phyloP scores from a whole-genome alignment of 2,797 vertebrate genomes.

The Chrosomus eos region DNA sequence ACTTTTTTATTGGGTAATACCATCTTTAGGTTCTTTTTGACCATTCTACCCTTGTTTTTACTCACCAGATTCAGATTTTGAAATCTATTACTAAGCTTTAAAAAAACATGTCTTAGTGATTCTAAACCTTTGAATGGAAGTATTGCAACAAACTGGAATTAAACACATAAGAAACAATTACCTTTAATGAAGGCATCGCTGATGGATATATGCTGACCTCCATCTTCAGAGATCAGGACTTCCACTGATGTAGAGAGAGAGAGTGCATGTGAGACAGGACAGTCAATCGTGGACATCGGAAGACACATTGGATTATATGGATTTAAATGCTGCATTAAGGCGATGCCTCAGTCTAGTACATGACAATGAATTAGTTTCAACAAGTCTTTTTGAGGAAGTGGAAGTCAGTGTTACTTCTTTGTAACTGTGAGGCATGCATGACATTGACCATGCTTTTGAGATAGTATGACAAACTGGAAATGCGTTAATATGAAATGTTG shows the following conservation, averaged over 20 bases:
- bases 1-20: not conserved
- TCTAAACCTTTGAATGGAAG: not conserved
- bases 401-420: slow-evolving; percentile 33
- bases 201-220: slow-evolving; percentile 94
- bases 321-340: not conserved
- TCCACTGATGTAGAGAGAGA: slow-evolving; percentile 75
- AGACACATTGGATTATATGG: not conserved
- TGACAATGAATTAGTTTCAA: not conserved
- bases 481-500: slow-evolving; percentile 12
- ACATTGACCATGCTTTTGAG: slow-evolving; percentile 35
- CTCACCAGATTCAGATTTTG: not conserved
- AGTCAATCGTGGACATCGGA: not conserved
- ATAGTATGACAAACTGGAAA: slow-evolving; percentile 7
- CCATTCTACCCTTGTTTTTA: not conserved
- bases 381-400: slow-evolving; percentile 40
- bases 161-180: slow-evolving; percentile 63
- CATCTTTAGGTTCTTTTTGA: not conserved
- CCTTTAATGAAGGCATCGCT: slow-evolving; percentile 99
- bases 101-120: not conserved
- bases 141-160: not conserved
- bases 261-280: not conserved
- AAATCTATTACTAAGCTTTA: not conserved
- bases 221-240: slow-evolving; percentile 90
- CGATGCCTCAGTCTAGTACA: slow-evolving; percentile 29
- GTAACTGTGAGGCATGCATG: slow-evolving; percentile 8